Conservation (phyloP, 1,140 invertebrate species). For the Achatina immaculata region DNA sequence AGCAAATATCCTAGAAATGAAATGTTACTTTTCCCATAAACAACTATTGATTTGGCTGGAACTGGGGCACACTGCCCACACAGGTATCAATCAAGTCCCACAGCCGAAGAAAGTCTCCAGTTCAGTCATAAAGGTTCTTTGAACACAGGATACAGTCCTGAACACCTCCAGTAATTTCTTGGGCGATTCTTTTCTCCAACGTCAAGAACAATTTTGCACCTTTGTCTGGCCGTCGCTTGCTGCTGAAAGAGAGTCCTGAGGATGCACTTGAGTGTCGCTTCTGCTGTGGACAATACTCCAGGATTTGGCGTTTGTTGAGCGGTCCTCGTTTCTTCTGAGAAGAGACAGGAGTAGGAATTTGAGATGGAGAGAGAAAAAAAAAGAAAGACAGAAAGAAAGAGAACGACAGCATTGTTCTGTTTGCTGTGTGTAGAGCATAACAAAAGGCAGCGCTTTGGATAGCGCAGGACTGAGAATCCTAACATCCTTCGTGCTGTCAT, state of each 20-base stretch:
- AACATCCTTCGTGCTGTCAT: background rate
- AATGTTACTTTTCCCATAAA: background rate
- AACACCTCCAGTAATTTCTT: background rate
- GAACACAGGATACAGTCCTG: background rate
- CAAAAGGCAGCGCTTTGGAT: background rate
- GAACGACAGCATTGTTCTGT: background rate
- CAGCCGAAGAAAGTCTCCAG: background rate
- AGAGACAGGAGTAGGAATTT: background rate
- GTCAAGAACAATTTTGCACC: background rate
- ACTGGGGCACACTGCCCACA: background rate
- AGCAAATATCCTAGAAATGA: background rate
- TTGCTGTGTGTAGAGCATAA: background rate
- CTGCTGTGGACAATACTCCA: background rate
- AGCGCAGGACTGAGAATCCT: background rate
- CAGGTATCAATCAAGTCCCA: background rate
- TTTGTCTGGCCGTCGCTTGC: background rate
- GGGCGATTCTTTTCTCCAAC: background rate
- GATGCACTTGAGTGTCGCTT: background rate
- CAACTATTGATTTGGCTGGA: background rate
- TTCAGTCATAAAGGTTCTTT: background rate
- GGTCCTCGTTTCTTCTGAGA: background rate
- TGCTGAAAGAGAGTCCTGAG: background rate
- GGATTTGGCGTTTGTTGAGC: background rate
- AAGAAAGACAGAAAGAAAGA: too few relatives aligned
- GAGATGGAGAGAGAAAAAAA: too few relatives aligned